Evolutionary conservation across 2,888 invertebrate genomes (phyloP).

Genomic region (Lagria hirta): DNA sequence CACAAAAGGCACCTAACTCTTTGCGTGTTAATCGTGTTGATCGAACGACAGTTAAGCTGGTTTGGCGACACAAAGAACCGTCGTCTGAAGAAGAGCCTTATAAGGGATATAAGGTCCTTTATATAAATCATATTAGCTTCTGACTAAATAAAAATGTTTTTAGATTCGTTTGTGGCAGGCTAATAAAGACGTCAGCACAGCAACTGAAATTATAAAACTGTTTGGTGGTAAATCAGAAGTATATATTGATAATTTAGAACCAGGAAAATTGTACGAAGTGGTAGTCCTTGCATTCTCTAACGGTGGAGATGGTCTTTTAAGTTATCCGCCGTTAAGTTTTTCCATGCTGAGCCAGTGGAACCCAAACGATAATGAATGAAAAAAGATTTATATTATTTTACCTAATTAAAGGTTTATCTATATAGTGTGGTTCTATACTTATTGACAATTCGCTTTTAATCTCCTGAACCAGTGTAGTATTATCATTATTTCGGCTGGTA

Average conservation of each 20-base stretch:
- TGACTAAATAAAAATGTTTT: slow-evolving; percentile 24
- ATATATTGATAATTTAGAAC: slow-evolving; percentile 70
- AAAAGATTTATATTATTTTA: slow-evolving; percentile 12
- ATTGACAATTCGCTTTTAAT: too few species aligned
- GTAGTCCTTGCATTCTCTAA: slow-evolving; percentile 91
- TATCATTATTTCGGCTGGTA: too few species aligned
- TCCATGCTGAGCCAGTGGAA: slow-evolving; percentile 70
- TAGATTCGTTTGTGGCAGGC: slow-evolving; percentile 91
- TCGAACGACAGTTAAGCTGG: slow-evolving; percentile 83
- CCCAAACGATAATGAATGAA: slow-evolving; percentile 5
- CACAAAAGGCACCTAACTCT: slow-evolving; percentile 92
- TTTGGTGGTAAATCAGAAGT: slow-evolving; percentile 79
- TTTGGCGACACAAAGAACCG: slow-evolving; percentile 93
- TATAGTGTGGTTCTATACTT: slow-evolving; percentile 23
- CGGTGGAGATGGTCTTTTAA: slow-evolving; percentile 96
- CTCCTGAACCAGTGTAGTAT: too few species aligned
- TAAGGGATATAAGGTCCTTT: slow-evolving; percentile 81
- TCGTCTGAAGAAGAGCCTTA: slow-evolving; percentile 90
- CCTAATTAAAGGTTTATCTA: slow-evolving; percentile 11
- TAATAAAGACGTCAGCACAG: slow-evolving; percentile 91
- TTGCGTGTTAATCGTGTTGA: slow-evolving; percentile 82
- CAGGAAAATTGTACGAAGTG: slow-evolving; percentile 85
- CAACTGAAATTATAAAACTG: slow-evolving; percentile 78
- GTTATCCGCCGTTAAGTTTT: slow-evolving; percentile 89
- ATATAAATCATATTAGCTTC: slow-evolving; percentile 4